These are phyloP conservation scores for Carapus acus DNA, from an alignment of 2,797 vertebrate genomes.

Conservation along the genomic window DNA sequence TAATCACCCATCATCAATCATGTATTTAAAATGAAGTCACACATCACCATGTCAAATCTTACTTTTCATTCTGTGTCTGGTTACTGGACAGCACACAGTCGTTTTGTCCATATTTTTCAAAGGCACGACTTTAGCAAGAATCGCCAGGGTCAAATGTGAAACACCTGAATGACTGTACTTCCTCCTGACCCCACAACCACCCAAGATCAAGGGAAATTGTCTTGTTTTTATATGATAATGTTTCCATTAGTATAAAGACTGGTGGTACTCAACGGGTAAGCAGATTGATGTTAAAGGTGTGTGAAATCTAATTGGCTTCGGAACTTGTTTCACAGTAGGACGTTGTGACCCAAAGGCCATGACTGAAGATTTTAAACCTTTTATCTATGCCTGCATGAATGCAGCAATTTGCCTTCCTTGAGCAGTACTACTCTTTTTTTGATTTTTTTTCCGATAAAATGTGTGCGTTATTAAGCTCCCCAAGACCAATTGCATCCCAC, in stretches of 20 bases:
- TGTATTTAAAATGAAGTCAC: no score
- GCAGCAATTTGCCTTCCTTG: conserved; percentile 57
- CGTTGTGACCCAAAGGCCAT: conserved; percentile 40
- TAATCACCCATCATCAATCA: no score
- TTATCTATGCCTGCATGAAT: conserved; percentile 59
- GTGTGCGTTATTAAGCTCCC: conserved; percentile 53
- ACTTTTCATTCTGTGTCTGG: no score
- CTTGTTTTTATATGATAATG: conserved; percentile 41
- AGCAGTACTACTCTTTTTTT: conserved; percentile 40
- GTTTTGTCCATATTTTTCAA: no score
- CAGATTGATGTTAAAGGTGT: conserved; percentile 67
- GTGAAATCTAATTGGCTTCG: conserved; percentile 63
- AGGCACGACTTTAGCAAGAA: no score
- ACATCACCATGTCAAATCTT: no score
- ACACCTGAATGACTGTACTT: conserved; percentile 10
- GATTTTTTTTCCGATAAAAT: conserved; percentile 57
- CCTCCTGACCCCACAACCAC: conserved; percentile 52
- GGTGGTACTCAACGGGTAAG: conserved; percentile 64
- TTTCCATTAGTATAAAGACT: conserved; percentile 39
- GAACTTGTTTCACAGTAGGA: conserved; percentile 61
- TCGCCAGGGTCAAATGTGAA: conserved; percentile 13
- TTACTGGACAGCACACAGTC: no score
- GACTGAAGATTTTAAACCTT: conserved; percentile 61
- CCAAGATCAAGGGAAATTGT: conserved; percentile 34
- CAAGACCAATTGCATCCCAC: conserved; percentile 33